Conservation (phyloP, 2,888 invertebrate genomes). For the Hipparchia sbordonii region DNA sequence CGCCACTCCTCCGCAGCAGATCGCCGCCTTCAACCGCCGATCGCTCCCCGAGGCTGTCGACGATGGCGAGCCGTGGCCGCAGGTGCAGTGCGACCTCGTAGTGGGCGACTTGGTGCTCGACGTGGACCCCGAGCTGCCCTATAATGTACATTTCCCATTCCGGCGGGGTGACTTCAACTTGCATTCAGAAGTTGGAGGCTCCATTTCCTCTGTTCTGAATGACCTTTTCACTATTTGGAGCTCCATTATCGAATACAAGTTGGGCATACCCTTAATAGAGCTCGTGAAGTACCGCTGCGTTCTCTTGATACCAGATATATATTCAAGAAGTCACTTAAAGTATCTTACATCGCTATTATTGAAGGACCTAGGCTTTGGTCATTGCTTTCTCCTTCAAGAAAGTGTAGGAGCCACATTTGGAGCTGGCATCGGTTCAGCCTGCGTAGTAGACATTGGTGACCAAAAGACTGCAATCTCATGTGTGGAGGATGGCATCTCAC, state of each 20-base stretch:
- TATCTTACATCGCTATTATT: slow-evolving; percentile 92
- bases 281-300: slow-evolving; percentile 93
- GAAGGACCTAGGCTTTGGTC: slow-evolving; percentile 91
- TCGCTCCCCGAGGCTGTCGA: slow-evolving; percentile 87
- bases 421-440: slow-evolving; percentile 87
- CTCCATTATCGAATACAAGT: slow-evolving; percentile 88
- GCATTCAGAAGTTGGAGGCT: slow-evolving; percentile 92
- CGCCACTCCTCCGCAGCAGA: slow-evolving; percentile 94
- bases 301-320: slow-evolving; percentile 94
- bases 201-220: slow-evolving; percentile 90
- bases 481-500: slow-evolving; percentile 97
- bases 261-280: slow-evolving; percentile 88
- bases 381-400: slow-evolving; percentile 92
- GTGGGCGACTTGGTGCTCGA: slow-evolving; percentile 91
- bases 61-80: slow-evolving; percentile 84
- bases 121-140: slow-evolving; percentile 86
- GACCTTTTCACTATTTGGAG: slow-evolving; percentile 96
- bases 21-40: slow-evolving; percentile 92
- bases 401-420: slow-evolving; percentile 80
- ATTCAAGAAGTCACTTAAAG: slow-evolving; percentile 92
- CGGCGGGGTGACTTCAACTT: slow-evolving; percentile 93
- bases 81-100: slow-evolving; percentile 85
- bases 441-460: slow-evolving; percentile 97
- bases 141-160: slow-evolving; percentile 95
- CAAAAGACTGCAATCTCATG: slow-evolving; percentile 98